These are phyloP conservation scores for Pomacea maculata DNA, from an alignment of 1,140 invertebrate genomes.

Conservation along the genomic window DNA sequence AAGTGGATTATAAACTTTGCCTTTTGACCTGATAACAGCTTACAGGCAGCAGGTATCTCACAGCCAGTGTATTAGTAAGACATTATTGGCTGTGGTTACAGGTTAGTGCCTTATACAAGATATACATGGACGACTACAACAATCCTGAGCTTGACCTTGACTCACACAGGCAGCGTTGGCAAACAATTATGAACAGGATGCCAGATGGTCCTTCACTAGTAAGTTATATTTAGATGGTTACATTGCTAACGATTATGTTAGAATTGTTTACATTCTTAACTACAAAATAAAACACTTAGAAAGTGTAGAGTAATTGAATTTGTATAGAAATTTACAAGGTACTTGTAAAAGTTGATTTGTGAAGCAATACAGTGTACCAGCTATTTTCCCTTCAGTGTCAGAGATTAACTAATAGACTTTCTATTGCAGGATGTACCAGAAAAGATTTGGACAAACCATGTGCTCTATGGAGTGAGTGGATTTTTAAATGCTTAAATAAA, in stretches of 20 bases:
- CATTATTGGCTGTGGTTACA: slow-evolving; percentile 63
- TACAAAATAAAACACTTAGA: no score
- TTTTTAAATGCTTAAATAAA: neutral
- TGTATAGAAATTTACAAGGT: neutral
- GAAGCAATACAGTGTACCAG: no score
- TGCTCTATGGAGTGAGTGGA: slow-evolving; percentile 31
- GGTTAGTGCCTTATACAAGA: slow-evolving; percentile 73
- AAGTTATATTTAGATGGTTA: neutral
- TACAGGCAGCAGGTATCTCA: no score
- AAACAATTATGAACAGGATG: slow-evolving; percentile 64
- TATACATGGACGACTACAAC: slow-evolving; percentile 79
- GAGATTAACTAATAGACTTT: neutral
- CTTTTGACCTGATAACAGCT: no score
- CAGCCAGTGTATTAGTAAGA: no score
- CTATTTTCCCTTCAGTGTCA: no score
- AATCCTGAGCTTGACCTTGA: slow-evolving; percentile 48
- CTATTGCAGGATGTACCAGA: slow-evolving; percentile 36
- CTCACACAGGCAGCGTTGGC: slow-evolving; percentile 81
- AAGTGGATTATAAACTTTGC: no score
- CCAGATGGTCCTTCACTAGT: slow-evolving; percentile 16
- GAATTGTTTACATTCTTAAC: no score
- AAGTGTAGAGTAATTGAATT: no score
- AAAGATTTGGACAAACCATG: slow-evolving; percentile 34
- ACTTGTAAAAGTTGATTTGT: no score
- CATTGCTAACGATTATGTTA: no score